Evolutionary conservation across 2,797 vertebrate species (phyloP).

Genomic region (Sarcoramphus papa): DNA sequence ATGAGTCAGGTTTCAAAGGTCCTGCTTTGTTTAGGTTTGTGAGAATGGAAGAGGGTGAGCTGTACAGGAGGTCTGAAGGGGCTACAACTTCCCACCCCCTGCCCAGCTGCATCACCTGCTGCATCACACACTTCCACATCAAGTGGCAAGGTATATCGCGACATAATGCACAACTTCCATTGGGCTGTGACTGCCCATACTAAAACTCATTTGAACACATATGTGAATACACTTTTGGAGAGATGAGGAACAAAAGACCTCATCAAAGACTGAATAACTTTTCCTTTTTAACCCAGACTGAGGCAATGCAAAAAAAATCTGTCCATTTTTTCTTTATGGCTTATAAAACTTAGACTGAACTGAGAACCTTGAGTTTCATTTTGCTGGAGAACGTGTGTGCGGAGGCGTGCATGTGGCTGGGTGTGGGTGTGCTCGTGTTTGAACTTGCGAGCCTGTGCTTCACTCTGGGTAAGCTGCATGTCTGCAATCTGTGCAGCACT

Average conservation of each 20-base stretch:
- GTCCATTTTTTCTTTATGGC: background rate
- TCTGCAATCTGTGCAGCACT: background rate
- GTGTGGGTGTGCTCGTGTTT: background rate
- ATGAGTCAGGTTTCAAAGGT: background rate
- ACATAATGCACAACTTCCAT: background rate
- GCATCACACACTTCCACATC: background rate
- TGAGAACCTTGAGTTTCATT: background rate
- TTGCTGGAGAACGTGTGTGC: background rate
- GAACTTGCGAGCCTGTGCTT: background rate
- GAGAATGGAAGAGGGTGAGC: background rate
- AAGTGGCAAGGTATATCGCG: background rate
- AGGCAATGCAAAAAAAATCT: background rate
- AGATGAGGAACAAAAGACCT: background rate
- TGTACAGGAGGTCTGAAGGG: background rate
- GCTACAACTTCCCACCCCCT: background rate
- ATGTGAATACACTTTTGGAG: background rate
- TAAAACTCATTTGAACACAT: background rate
- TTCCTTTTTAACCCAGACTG: background rate
- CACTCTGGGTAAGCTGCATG: background rate
- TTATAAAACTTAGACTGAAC: background rate
- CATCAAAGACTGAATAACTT: background rate
- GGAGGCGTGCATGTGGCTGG: background rate
- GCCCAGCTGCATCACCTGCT: background rate
- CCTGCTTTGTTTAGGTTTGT: background rate
- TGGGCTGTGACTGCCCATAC: background rate